Evolutionary conservation across 2,888 invertebrate species (phyloP).

Genomic region (Ethmia dodecea): DNA sequence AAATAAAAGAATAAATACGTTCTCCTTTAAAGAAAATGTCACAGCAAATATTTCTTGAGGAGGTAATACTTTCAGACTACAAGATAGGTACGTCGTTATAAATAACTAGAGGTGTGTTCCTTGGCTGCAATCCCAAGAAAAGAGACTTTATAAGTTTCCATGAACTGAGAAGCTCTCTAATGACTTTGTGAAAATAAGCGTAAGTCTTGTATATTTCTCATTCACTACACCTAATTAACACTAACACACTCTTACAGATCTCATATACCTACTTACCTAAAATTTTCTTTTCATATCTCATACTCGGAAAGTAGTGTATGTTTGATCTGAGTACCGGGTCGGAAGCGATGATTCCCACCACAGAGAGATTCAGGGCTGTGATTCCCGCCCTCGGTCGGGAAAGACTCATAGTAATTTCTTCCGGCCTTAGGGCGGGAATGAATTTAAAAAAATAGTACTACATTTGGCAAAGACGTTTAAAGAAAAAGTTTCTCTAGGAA

Average conservation of each 20-base stretch:
- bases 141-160: not conserved
- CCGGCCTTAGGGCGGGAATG: no score
- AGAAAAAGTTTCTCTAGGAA: no score
- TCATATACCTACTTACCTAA: no score
- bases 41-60: not conserved
- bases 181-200: not conserved
- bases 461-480: no score
- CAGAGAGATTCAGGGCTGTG: no score
- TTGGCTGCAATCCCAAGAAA: not conserved
- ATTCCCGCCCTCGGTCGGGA: no score
- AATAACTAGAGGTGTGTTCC: not conserved
- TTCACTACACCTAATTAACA: not conserved
- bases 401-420: no score
- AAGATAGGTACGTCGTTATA: not conserved
- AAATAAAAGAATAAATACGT: conserved; percentile 36
- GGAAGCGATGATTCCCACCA: no score
- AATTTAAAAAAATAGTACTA: no score
- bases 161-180: not conserved
- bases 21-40: conserved; percentile 2
- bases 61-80: not conserved
- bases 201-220: not conserved
- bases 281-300: no score
- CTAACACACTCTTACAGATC: not conserved
- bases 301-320: no score
- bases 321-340: no score